phyloP scores from a whole-genome alignment of 2,888 invertebrate genomes.

The Petrophora chlorosata region DNA sequence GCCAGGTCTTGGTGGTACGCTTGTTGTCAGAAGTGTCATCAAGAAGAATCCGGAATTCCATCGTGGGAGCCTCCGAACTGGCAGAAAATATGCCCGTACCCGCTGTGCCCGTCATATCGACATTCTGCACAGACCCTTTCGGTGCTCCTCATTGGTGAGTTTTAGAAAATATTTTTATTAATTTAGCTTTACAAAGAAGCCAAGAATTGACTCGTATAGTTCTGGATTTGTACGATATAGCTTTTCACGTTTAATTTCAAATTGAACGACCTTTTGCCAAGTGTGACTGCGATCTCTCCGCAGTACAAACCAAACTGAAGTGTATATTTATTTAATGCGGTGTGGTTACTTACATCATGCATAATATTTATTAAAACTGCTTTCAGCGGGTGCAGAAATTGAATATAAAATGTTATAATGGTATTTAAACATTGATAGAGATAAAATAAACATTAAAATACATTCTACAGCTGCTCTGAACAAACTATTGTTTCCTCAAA shows the following conservation, averaged over 20 bases:
- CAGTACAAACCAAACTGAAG: too few relatives aligned
- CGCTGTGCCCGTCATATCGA: constrained; percentile 93
- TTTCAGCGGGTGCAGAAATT: constrained; percentile 11
- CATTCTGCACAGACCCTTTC: constrained; percentile 91
- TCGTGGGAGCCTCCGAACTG: constrained; percentile 93
- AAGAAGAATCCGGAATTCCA: constrained; percentile 87
- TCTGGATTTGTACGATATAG: too few relatives aligned
- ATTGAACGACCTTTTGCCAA: too few relatives aligned
- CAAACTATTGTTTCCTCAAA: background rate
- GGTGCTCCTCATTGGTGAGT: constrained; percentile 87
- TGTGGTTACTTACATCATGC: background rate
- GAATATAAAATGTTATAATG: constrained; percentile 7
- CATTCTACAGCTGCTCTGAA: background rate
- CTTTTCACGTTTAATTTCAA: too few relatives aligned
- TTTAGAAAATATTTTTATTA: background rate
- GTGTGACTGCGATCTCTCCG: too few relatives aligned
- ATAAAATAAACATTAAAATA: background rate
- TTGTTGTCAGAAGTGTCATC: constrained; percentile 91
- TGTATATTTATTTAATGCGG: background rate
- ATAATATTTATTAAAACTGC: constrained; percentile 5
- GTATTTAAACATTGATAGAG: constrained; percentile 1
- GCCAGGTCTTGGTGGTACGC: constrained; percentile 92
- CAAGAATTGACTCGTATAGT: background rate
- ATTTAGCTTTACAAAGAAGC: background rate
- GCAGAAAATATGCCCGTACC: constrained; percentile 92